Base-by-base conservation (phyloP, 1,140 invertebrate species). In the Trichogramma pretiosum region DNA sequence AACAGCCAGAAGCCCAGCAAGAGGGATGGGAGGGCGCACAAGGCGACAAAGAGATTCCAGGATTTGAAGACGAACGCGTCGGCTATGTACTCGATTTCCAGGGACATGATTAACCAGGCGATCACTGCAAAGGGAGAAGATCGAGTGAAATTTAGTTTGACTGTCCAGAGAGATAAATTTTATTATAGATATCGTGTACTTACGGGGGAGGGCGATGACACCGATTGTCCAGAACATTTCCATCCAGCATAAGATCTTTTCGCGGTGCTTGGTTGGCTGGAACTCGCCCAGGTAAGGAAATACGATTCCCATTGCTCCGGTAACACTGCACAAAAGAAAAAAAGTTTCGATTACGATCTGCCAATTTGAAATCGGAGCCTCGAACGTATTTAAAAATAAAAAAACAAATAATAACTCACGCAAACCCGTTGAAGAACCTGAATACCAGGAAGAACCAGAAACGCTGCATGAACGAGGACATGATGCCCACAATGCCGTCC, bases 371-470 rank as follows among this genome's bases (percentile, higher is more conserved):
- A 13, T 28, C 1, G 26, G 13, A 7, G 7, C 13, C 26, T 28
- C 26, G 13, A 30, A 30, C 7, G 26, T 30, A 9, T 8, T 30
- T 13, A 13, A 13, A 9, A 30, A 30, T 8, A 30, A 7, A 2
- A 21, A 38, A 3, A 22, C 19, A 44, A 35, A 19, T 35, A 14
- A 45, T 24, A 8, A 81, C 83, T 84, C 74, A 92, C 87, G 85
- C 84, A 59, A 90, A 86, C 56, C 89, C 87, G 67, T 87, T 89
- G 60, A 89, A 72, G 56, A 90, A 87, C 61, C 87, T 71, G 45
- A 87, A 79, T 7, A 82, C 63, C 62, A 89, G 68, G 64, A 92
- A 89, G 2, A 88, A 55, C 61, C 80, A 79, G 57, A 84, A 85
- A 26, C 79, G 77, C 61, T 87, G 86, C 13, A 85, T 78, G 50